These are phyloP conservation scores for Microctenopoma steveboyesi DNA, from an alignment of 2,797 vertebrate genomes.

Conservation along the genomic window DNA sequence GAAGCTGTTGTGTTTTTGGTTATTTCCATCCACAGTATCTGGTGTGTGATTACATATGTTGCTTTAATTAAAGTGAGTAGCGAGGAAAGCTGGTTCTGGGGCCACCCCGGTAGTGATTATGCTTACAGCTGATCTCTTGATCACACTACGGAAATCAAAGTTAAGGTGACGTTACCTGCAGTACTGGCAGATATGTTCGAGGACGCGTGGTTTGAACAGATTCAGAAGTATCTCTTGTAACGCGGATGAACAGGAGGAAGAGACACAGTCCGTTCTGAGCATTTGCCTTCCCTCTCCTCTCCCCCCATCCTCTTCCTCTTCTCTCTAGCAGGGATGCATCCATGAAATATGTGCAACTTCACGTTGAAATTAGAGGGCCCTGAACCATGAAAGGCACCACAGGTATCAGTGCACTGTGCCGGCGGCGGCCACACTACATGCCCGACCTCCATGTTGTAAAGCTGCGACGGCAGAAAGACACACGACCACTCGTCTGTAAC, in stretches of 20 bases:
- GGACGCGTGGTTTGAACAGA: conserved; percentile 55
- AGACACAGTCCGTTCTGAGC: conserved; percentile 94
- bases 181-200: neutral
- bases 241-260: conserved; percentile 75
- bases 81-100: too few relatives aligned
- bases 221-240: conserved; percentile 77
- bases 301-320: conserved; percentile 12
- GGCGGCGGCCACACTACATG: conserved; percentile 77
- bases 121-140: neutral
- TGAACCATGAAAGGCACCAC: conserved; percentile 99
- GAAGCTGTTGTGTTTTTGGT: neutral
- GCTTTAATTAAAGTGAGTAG: neutral
- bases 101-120: neutral
- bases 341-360: conserved; percentile 99
- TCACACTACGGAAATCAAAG: neutral
- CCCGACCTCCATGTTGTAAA: conserved; percentile 86
- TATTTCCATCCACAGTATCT: neutral
- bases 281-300: conserved; percentile 76
- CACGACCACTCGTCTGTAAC: conserved; percentile 95
- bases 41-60: too few relatives aligned
- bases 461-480: conserved; percentile 91
- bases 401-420: conserved; percentile 82
- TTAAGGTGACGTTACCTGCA: neutral
- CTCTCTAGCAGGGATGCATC: conserved; percentile 85
- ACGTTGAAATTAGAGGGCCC: conserved; percentile 98